Evolutionary conservation across 2,888 invertebrate species (phyloP), one percentile per base, ranked within the genome.

Genomic region (Eustalomyia histrio): DNA sequence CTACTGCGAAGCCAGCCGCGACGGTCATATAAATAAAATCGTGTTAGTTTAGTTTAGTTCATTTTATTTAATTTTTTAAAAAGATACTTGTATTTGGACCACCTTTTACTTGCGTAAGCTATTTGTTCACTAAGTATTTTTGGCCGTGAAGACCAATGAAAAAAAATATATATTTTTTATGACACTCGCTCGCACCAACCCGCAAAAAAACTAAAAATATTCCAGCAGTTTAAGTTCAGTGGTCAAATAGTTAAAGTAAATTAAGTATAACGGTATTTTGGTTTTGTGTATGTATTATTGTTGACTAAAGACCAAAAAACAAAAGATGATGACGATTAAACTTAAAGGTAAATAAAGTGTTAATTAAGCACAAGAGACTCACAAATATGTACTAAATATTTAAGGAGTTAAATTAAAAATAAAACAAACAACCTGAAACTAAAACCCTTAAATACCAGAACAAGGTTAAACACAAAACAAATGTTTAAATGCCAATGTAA

Each of bases 331-430:
- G n/a, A n/a, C n/a, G 43, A n/a, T 60, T 14, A 47, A 58, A 67
- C 8, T 1, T 35, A 55, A 55, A 64, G 63, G 68, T 63, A 76
- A 69, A 76, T 69, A 76, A 73, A 69, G 76, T 76, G 80, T 76
- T 73, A 80, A 74, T 68, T 58, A 69, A 76, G 17, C 64, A 35
- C 43, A 55, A 53, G 43, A 60, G 43, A 64, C 47, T n/a, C 14
- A 18, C 21, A 60, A 47, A 50, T 47, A 60, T 35, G 33, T 57
- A 80, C 63, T 52, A 61, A 72, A 72, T 61, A 65, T 63, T 69
- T 60, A 69, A 69, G 17, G 58, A 74, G 47, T 57, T 18, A 39
- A 18, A 64, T 60, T 64, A 52, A 60, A 39, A 55, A 67, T 39
- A 35, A 5, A 24, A 16, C 21, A 57, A 50, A 17, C n/a, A 69